Evolutionary conservation across 2,797 vertebrate genomes (phyloP).

Genomic region (Menidia menidia): DNA sequence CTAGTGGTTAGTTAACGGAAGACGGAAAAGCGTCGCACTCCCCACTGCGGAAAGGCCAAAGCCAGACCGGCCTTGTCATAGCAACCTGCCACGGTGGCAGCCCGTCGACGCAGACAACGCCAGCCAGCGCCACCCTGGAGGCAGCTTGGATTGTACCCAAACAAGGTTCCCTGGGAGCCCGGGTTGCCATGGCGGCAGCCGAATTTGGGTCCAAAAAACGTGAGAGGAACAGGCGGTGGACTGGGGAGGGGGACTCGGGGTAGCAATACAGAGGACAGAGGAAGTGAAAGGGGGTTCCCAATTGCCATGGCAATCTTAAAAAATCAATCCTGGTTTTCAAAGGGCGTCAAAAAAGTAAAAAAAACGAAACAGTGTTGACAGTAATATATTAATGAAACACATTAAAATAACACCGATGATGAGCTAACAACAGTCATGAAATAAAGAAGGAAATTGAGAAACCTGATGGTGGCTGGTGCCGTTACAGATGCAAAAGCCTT

Average conservation of each 20-base stretch:
- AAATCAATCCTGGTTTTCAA: slow-evolving; percentile 22
- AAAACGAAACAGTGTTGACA: slow-evolving; percentile 16
- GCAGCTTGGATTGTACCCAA: slow-evolving; percentile 82
- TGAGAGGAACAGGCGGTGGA: slow-evolving; percentile 70
- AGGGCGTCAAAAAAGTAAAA: slow-evolving; percentile 33
- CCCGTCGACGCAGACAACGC: slow-evolving; percentile 62
- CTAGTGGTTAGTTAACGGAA: slow-evolving; percentile 60
- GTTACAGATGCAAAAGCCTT: slow-evolving; percentile 52
- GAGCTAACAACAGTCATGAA: slow-evolving; percentile 8
- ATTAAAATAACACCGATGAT: slow-evolving; percentile 38
- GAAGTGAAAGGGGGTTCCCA: slow-evolving; percentile 32
- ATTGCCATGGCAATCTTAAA: slow-evolving; percentile 57
- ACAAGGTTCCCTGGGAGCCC: slow-evolving; percentile 81
- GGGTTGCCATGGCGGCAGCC: slow-evolving; percentile 85
- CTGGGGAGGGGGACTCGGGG: slow-evolving; percentile 55
- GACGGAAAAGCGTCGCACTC: slow-evolving; percentile 54
- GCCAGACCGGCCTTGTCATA: slow-evolving; percentile 37
- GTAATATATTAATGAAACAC: slow-evolving; percentile 9
- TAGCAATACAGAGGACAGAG: slow-evolving; percentile 50
- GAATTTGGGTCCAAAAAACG: slow-evolving; percentile 82
- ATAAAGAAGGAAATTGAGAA: slow-evolving; percentile 20
- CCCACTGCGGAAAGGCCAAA: slow-evolving; percentile 29
- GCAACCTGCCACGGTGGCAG: slow-evolving; percentile 65
- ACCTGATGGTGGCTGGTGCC: slow-evolving; percentile 31
- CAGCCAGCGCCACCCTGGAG: slow-evolving; percentile 77